Base-by-base conservation (phyloP, 1,140 invertebrate species). In the Bombus haemorrhoidalis region DNA sequence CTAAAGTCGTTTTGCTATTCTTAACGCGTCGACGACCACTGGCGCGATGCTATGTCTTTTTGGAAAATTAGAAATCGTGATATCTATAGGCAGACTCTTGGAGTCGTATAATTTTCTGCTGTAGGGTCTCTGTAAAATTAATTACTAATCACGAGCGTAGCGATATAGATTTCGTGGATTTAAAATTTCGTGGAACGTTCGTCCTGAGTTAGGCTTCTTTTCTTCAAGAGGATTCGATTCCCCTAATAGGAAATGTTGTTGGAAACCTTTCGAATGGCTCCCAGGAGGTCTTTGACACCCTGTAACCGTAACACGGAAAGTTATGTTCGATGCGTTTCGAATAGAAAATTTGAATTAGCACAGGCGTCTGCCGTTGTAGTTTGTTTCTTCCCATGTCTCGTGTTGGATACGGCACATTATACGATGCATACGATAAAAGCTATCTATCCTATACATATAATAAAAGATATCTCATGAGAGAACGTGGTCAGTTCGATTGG, bases 401-500 rank as follows among this genome's bases (percentile, higher is more conserved):
- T 12, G 32, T 28, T 28, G 80, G 15, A 68, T 72, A 3, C 22
- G 28, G 8, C 47, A 59, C 47, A 25, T 34, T 53, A 22, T 53
- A 77, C 69, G 57, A 53, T 37, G 72, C 41, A 62, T 79, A 47
- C 81, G 85, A 87, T 85, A 85, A 89, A 89, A 82, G 43, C 34
- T 68, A 68, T 68, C 22, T 68, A 68, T 37, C 66, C 34, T 32
- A 9, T 25, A 53, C 47, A 1, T 53, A 15, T n/a, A 72, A 72
- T 72, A 72, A 72, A 43, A 79, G 76, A 74, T 87, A 89, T 87
- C 82, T 77, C 75, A 72, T n/a, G 62, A 47, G 84, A 75, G 80
- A 76, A n/a, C 18, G 76, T 75, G 80, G 83, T 81, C 89, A 81
- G 80, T 81, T 47, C 59, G 79, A 79, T 85, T 80, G 73, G 88